Evolutionary conservation across 2,888 invertebrate species (phyloP).

Genomic region (Melanophora roralis): DNA sequence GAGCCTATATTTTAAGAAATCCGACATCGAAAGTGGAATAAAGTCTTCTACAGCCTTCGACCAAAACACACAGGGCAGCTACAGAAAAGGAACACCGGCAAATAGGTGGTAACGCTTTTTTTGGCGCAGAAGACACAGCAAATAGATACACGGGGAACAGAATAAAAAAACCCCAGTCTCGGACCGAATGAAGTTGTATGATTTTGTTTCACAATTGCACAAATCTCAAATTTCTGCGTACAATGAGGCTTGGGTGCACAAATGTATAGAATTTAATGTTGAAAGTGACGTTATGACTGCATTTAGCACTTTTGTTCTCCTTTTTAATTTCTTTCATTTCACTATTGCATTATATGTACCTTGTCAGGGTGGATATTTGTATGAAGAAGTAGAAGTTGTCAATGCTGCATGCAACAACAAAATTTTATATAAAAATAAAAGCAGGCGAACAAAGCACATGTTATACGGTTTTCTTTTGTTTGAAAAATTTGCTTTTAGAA

Average conservation of each 20-base stretch:
- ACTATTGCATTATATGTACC: constrained; percentile 24
- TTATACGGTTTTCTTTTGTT: constrained; percentile 7
- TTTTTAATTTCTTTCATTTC: constrained; percentile 25
- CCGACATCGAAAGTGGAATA: no score
- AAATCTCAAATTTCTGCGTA: neutral
- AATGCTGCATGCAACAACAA: neutral
- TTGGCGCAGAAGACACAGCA: no score
- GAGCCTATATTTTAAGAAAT: no score
- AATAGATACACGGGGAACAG: no score
- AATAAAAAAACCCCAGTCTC: no score
- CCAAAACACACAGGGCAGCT: no score
- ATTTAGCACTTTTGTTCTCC: constrained; percentile 49
- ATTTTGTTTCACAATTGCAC: no score
- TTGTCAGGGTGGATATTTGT: constrained; percentile 14
- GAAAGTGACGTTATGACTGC: constrained; percentile 53
- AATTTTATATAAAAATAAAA: neutral
- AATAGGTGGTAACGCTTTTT: no score
- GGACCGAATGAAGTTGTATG: no score
- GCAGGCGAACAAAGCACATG: constrained; percentile 39
- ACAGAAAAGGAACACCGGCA: no score
- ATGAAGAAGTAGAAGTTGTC: neutral
- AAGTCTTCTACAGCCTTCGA: no score
- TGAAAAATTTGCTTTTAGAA: constrained; percentile 4
- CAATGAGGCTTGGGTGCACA: constrained; percentile 1
- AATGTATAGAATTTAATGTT: constrained; percentile 37